A percentile compares a stretch with the other conserved stretches of the same genome.
phyloP scores from a whole-genome alignment of 2,888 invertebrate genomes.

The Parnassius orleans region DNA sequence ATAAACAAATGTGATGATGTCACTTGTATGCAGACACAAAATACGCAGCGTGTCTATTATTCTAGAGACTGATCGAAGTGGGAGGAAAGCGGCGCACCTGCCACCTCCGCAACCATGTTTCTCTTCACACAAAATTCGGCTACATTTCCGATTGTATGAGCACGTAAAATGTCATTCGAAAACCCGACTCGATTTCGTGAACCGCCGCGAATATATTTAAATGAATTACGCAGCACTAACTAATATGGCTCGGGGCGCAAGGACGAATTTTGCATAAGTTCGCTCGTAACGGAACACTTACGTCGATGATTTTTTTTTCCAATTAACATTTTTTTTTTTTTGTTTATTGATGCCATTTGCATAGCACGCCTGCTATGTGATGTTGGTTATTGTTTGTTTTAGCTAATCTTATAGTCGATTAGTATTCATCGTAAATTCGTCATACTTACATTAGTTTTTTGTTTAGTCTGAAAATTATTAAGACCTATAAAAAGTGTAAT shows the following conservation, averaged over 20 bases:
- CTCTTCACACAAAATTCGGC: conserved; percentile 36
- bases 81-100: too few relatives aligned
- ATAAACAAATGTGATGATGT: too few relatives aligned
- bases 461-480: not conserved
- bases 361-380: conserved; percentile 13
- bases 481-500: too few relatives aligned
- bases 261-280: conserved; percentile 71
- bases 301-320: conserved; percentile 29
- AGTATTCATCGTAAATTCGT: conserved; percentile 1
- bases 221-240: conserved; percentile 66
- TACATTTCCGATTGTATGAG: conserved; percentile 58
- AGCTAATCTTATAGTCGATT: not conserved
- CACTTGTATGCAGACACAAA: too few relatives aligned
- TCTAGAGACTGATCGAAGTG: too few relatives aligned
- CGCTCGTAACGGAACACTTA: conserved; percentile 51
- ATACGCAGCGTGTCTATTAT: too few relatives aligned
- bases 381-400: conserved; percentile 16
- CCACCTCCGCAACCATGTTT: conserved; percentile 27
- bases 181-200: conserved; percentile 59
- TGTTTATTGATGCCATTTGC: conserved; percentile 20
- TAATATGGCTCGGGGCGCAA: conserved; percentile 59
- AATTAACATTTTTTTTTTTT: conserved; percentile 20
- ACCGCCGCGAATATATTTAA: conserved; percentile 67
- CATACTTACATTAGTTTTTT: not conserved
- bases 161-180: conserved; percentile 61